Conservation (phyloP, 2,888 invertebrate genomes). For the Lycia hirtaria region DNA sequence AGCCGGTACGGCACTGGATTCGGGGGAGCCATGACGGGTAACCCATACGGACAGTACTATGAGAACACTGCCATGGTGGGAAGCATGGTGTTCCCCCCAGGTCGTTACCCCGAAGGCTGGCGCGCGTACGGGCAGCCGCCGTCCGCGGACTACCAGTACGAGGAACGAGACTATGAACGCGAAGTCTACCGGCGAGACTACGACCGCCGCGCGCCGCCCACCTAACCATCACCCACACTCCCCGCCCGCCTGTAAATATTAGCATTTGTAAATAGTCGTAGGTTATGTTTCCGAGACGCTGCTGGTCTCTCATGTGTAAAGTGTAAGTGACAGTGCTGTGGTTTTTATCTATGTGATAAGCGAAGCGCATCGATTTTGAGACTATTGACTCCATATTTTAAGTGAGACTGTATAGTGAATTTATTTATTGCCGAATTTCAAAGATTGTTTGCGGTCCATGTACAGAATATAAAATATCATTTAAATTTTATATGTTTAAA, state of each 20-base stretch:
- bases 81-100: slow-evolving; percentile 83
- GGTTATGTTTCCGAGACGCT: slow-evolving; percentile 63
- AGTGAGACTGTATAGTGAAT: slow-evolving; percentile 80
- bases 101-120: slow-evolving; percentile 80
- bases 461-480: slow-evolving; percentile 73
- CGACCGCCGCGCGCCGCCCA: slow-evolving; percentile 87
- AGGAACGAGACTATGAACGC: slow-evolving; percentile 84
- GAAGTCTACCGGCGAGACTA: slow-evolving; percentile 87
- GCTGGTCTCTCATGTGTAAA: slow-evolving; percentile 69
- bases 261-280: slow-evolving; percentile 73
- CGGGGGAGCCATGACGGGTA: slow-evolving; percentile 74
- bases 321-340: slow-evolving; percentile 85
- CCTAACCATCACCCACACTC: slow-evolving; percentile 53
- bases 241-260: slow-evolving; percentile 67
- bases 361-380: slow-evolving; percentile 71
- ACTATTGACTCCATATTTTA: slow-evolving; percentile 72
- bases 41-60: slow-evolving; percentile 74
- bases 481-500: slow-evolving; percentile 75
- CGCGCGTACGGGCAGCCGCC: slow-evolving; percentile 75
- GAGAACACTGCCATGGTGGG: slow-evolving; percentile 74
- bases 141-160: slow-evolving; percentile 82
- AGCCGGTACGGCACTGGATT: slow-evolving; percentile 75
- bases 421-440: slow-evolving; percentile 80
- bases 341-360: slow-evolving; percentile 83
- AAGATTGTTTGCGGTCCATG: slow-evolving; percentile 71